These are phyloP conservation scores for Nemopilema nomurai DNA, from an alignment of 30 jellyfish, hydroid and myxozoan genomes.

Conservation along the genomic window DNA sequence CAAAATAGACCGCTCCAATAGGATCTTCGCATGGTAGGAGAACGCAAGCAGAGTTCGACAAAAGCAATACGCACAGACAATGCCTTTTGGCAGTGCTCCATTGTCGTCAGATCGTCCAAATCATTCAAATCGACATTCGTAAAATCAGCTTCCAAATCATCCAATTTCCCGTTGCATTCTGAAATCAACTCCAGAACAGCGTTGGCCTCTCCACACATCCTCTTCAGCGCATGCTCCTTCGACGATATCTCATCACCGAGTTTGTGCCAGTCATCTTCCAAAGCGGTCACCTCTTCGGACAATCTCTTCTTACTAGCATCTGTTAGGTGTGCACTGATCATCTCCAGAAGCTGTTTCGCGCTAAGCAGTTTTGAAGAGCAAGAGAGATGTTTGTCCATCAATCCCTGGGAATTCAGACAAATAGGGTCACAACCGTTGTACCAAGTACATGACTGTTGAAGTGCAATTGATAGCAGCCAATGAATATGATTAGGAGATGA, in stretches of 20 bases:
- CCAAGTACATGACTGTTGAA: too few relatives aligned
- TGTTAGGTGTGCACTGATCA: slow-evolving; percentile 5
- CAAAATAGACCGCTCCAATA: neutral
- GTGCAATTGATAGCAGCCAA: too few relatives aligned
- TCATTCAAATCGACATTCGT: neutral
- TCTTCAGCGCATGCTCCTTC: slow-evolving; percentile 46
- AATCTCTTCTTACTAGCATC: slow-evolving; percentile 30
- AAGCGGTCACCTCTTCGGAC: neutral
- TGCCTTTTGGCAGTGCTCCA: slow-evolving; percentile 37
- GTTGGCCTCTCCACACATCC: slow-evolving; percentile 12
- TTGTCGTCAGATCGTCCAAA: neutral
- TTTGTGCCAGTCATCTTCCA: slow-evolving; percentile 42
- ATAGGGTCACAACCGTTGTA: neutral
- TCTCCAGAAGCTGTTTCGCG: slow-evolving; percentile 11
- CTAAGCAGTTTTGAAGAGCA: slow-evolving; percentile 40
- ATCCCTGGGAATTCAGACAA: slow-evolving; percentile 21
- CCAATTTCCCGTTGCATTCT: slow-evolving; percentile 42
- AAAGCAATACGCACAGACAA: slow-evolving; percentile 25
- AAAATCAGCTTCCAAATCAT: slow-evolving; percentile 48
- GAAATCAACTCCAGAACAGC: slow-evolving; percentile 32
- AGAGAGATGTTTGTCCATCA: slow-evolving; percentile 57
- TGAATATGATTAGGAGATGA: too few relatives aligned
- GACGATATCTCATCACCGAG: slow-evolving; percentile 63
- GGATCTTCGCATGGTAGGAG: neutral
- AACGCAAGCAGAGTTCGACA: neutral